A percentile compares a stretch with the other conserved stretches of the same genome.
Evolutionary conservation across 2,113 vertebrate genomes (phyloP).

Genomic region (Myotis davidii): DNA sequence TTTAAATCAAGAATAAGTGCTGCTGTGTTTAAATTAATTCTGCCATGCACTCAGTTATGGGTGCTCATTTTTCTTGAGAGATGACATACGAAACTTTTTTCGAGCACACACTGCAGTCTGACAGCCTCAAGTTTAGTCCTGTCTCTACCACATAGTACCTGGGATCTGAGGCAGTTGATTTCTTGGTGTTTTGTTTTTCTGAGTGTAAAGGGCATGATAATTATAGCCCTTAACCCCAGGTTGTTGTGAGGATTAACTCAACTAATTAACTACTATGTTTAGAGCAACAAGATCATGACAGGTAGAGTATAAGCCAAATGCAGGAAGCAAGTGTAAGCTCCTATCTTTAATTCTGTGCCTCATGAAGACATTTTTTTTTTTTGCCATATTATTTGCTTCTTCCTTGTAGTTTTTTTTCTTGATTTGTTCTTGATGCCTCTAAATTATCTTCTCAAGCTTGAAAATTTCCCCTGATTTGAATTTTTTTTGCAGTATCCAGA

Average conservation of each 20-base stretch:
- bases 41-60: not conserved
- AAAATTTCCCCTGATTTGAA: slow-evolving; percentile 1
- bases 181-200: not conserved
- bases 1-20: slow-evolving; percentile 1
- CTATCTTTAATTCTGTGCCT: not conserved
- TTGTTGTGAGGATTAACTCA: not conserved
- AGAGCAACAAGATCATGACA: not conserved
- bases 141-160: not conserved
- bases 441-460: not conserved
- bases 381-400: not conserved
- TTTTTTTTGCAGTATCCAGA: not conserved
- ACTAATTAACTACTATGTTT: not conserved
- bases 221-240: not conserved
- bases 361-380: not conserved
- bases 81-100: not conserved
- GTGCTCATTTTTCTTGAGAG: not conserved
- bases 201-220: not conserved
- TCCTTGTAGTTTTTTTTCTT: not conserved
- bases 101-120: not conserved
- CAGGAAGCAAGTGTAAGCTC: not conserved
- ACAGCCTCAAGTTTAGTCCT: not conserved
- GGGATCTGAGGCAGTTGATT: not conserved
- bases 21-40: not conserved
- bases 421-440: not conserved
- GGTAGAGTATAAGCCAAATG: not conserved